These are phyloP conservation scores for Oceanites oceanicus DNA, from an alignment of 2,113 vertebrate genomes.

Conservation along the genomic window DNA sequence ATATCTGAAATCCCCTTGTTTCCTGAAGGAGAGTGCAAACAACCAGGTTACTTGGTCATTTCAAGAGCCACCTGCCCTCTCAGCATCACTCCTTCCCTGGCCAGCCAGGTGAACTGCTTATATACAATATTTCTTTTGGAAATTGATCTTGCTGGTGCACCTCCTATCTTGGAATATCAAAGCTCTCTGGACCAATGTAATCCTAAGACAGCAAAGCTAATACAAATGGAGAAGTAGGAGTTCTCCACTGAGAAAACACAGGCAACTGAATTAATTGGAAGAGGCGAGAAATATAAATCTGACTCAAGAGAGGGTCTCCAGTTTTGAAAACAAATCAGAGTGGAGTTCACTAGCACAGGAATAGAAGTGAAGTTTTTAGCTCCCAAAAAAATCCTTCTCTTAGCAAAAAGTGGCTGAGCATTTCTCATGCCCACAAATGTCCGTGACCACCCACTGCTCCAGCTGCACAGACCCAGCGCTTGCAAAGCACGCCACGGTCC, in stretches of 20 bases:
- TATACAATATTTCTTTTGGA: background rate
- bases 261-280: constrained; percentile 49
- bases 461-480: background rate
- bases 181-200: constrained; percentile 10
- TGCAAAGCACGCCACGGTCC: background rate
- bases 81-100: background rate
- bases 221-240: constrained; percentile 25
- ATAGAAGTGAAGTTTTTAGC: background rate
- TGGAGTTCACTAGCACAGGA: background rate
- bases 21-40: background rate
- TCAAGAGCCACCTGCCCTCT: background rate
- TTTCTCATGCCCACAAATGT: background rate
- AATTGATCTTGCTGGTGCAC: constrained; percentile 16
- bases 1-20: background rate
- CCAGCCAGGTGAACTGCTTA: background rate
- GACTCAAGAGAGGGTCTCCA: constrained; percentile 10
- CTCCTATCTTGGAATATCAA: background rate
- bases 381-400: background rate
- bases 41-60: background rate
- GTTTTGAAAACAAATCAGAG: background rate
- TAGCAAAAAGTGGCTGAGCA: background rate
- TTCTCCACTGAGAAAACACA: constrained; percentile 32
- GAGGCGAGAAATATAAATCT: constrained; percentile 22
- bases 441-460: background rate
- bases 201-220: constrained; percentile 33